These are phyloP conservation scores for Torymus tubicola DNA, from an alignment of 2,888 invertebrate genomes.

Conservation along the genomic window DNA sequence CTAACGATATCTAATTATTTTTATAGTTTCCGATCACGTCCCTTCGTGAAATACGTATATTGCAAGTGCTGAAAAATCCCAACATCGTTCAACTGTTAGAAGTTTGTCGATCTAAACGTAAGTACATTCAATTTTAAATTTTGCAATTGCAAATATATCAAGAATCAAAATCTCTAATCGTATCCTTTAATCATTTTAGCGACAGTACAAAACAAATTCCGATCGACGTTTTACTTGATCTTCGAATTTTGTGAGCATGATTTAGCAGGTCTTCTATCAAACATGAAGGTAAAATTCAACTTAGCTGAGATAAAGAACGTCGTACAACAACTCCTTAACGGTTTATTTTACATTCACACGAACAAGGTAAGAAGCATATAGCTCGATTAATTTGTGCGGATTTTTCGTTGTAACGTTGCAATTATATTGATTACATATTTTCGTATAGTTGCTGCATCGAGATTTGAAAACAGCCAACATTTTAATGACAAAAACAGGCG, in stretches of 20 bases:
- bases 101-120: constrained; percentile 95
- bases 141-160: background rate
- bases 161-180: background rate
- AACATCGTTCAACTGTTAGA: constrained; percentile 98
- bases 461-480: constrained; percentile 99
- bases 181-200: constrained; percentile 70
- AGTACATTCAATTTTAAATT: constrained; percentile 63
- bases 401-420: background rate
- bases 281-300: constrained; percentile 94
- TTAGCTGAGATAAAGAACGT: constrained; percentile 97
- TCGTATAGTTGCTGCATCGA: constrained; percentile 85
- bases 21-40: constrained; percentile 97
- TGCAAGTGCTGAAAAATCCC: constrained; percentile 95
- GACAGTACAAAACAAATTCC: constrained; percentile 82
- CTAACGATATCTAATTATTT: too few relatives aligned
- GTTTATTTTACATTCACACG: constrained; percentile 96
- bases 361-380: constrained; percentile 82
- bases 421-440: background rate
- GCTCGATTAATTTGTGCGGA: too few relatives aligned
- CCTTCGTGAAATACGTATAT: constrained; percentile 95
- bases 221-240: constrained; percentile 93
- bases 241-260: constrained; percentile 99
- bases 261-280: constrained; percentile 93
- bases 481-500: constrained; percentile 93
- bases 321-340: constrained; percentile 90